These are phyloP conservation scores for Drosophila busckii DNA, from an alignment of 1,140 invertebrate species.

Conservation along the genomic window DNA sequence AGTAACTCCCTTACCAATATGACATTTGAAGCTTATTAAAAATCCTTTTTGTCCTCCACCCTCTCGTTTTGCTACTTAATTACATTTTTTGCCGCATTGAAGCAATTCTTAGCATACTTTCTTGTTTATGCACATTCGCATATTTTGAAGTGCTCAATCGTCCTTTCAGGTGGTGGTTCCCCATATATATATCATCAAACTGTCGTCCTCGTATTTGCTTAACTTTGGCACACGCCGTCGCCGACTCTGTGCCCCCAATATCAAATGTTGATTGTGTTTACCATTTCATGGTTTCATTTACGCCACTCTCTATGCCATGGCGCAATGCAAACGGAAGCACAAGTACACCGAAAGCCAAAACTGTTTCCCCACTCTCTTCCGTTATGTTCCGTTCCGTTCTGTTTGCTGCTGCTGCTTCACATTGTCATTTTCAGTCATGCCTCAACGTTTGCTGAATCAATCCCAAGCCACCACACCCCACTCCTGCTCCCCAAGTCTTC, in stretches of 20 bases:
- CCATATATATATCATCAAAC: constrained; percentile 42
- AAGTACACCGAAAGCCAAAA: neutral
- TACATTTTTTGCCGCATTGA: neutral
- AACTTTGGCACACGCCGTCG: constrained; percentile 41
- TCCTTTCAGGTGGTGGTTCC: constrained; percentile 3
- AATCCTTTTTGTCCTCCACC: no score
- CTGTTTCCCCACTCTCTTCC: neutral
- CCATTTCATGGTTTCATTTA: constrained; percentile 61
- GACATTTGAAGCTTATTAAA: no score
- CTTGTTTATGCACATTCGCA: constrained; percentile 8
- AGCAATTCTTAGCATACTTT: constrained; percentile 2
- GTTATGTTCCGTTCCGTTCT: constrained; percentile 1
- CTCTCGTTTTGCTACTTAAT: neutral
- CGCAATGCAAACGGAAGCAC: neutral
- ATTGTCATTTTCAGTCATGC: constrained; percentile 53
- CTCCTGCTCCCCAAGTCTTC: constrained; percentile 18
- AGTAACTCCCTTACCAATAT: no score
- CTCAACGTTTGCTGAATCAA: constrained; percentile 41
- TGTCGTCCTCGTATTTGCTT: constrained; percentile 38
- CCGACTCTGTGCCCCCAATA: constrained; percentile 41
- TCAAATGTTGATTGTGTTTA: constrained; percentile 57
- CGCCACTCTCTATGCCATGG: constrained; percentile 2
- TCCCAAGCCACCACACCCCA: no score
- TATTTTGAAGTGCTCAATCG: constrained; percentile 18
- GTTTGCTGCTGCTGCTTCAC: no score